A percentile compares a stretch with the other conserved stretches of the same genome.
phyloP scores from a whole-genome alignment of 2,888 invertebrate genomes.

The Acleris emargana region DNA sequence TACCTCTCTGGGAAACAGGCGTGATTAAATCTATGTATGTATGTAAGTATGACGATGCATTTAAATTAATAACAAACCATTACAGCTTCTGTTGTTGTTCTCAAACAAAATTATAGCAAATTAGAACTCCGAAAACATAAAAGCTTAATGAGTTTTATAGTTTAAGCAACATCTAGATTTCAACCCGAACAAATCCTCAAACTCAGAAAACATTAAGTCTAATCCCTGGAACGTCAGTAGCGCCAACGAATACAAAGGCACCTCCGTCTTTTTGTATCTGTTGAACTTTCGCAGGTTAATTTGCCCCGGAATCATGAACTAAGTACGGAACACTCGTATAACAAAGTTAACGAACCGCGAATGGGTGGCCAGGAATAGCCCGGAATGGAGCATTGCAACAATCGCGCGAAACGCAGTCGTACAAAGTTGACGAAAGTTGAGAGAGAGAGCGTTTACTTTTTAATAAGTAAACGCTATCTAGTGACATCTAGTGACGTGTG shows the following conservation, averaged over 20 bases:
- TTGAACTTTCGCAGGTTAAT: conserved; percentile 46
- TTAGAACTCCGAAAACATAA: neutral
- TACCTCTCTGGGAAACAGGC: too few relatives aligned
- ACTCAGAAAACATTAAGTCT: neutral
- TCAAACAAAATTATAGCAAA: neutral
- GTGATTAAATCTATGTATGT: too few relatives aligned
- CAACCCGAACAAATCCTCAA: conserved; percentile 13
- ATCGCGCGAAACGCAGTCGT: conserved; percentile 74
- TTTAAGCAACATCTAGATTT: conserved; percentile 4
- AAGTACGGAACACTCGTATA: conserved; percentile 71
- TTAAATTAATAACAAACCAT: neutral
- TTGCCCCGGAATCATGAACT: conserved; percentile 66
- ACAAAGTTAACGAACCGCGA: conserved; percentile 80
- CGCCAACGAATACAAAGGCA: neutral
- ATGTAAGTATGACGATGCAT: too few relatives aligned
- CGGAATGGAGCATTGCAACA: conserved; percentile 75
- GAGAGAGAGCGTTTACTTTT: conserved; percentile 8
- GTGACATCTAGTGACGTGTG: too few relatives aligned
- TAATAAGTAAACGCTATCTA: neutral
- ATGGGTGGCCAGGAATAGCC: conserved; percentile 71
- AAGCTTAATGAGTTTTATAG: conserved; percentile 3
- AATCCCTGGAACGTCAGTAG: neutral
- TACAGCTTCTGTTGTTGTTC: neutral
- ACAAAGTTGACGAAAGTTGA: conserved; percentile 40
- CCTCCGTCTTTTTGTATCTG: conserved; percentile 30